A percentile compares a stretch with the other conserved stretches of the same genome.
These are phyloP conservation scores for Taenioides sp. DNA, from an alignment of 2,797 vertebrate genomes.

Conservation along the genomic window DNA sequence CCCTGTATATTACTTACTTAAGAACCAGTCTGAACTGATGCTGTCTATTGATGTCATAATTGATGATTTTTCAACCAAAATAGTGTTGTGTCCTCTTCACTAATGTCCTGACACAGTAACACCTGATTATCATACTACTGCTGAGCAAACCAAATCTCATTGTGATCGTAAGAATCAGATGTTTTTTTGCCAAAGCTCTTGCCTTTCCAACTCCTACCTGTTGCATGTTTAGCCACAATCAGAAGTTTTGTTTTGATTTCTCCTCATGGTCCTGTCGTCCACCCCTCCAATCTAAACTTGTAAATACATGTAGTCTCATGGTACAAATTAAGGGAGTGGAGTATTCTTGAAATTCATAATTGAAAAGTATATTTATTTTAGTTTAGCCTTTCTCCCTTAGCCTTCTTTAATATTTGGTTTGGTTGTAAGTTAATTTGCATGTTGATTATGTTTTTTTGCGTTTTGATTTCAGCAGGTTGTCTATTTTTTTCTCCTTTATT, in stretches of 20 bases:
- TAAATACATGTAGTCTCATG: constrained; percentile 71
- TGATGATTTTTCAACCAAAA: constrained; percentile 80
- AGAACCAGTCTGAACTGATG: constrained; percentile 38
- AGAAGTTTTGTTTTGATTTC: constrained; percentile 24
- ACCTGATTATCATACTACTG: constrained; percentile 52
- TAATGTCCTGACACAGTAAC: constrained; percentile 71
- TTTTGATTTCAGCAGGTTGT: constrained; percentile 51
- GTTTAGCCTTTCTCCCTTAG: constrained; percentile 45
- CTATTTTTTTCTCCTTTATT: constrained; percentile 47
- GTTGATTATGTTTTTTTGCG: constrained; percentile 73
- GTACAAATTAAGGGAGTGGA: constrained; percentile 67
- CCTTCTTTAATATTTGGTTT: constrained; percentile 48
- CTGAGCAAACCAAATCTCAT: constrained; percentile 60
- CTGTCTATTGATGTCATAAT: constrained; percentile 52
- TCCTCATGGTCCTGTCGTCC: constrained; percentile 54
- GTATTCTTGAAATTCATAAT: constrained; percentile 70
- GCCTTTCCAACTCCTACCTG: constrained; percentile 19
- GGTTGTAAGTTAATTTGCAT: constrained; percentile 75
- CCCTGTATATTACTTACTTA: constrained; percentile 32
- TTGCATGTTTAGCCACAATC: constrained; percentile 36
- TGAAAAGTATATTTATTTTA: constrained; percentile 87
- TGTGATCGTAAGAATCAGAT: constrained; percentile 18
- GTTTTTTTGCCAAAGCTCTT: constrained; percentile 73
- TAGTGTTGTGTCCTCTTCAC: constrained; percentile 77
- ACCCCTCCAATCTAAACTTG: constrained; percentile 61